phyloP scores from a whole-genome alignment of 1,140 invertebrate species.

The Megalonaias nervosa region DNA sequence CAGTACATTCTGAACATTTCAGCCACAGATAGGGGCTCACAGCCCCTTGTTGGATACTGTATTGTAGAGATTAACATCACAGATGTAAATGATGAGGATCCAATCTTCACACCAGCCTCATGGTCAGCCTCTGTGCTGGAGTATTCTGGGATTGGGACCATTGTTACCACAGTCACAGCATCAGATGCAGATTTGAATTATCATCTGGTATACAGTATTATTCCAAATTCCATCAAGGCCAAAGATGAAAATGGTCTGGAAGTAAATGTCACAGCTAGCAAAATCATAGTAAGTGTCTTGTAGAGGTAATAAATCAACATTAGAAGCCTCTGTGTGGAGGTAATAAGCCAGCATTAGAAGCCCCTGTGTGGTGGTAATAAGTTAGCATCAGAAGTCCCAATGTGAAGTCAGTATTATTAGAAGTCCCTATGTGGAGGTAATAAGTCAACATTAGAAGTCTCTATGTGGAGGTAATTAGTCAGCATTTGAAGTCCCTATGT shows the following conservation, averaged over 20 bases:
- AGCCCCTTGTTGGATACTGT: slow-evolving; percentile 35
- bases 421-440: no score
- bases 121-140: not conserved
- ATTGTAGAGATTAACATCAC: slow-evolving; percentile 37
- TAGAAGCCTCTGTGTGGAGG: no score
- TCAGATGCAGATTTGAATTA: slow-evolving; percentile 43
- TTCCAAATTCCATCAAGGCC: slow-evolving; percentile 30
- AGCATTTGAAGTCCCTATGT: no score
- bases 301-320: no score
- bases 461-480: no score
- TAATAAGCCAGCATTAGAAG: no score
- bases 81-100: slow-evolving; percentile 54
- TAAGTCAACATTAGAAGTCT: no score
- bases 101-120: slow-evolving; percentile 19
- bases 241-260: slow-evolving; percentile 34
- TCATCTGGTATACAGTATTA: slow-evolving; percentile 37
- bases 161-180: slow-evolving; percentile 39
- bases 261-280: slow-evolving; percentile 26
- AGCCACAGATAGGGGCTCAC: slow-evolving; percentile 53
- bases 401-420: no score
- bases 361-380: no score
- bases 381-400: no score
- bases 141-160: slow-evolving; percentile 11
- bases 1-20: slow-evolving; percentile 47
- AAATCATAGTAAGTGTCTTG: slow-evolving; percentile 12